phyloP scores from a whole-genome alignment of 2,797 vertebrate species.

The Coregonus suidteri region DNA sequence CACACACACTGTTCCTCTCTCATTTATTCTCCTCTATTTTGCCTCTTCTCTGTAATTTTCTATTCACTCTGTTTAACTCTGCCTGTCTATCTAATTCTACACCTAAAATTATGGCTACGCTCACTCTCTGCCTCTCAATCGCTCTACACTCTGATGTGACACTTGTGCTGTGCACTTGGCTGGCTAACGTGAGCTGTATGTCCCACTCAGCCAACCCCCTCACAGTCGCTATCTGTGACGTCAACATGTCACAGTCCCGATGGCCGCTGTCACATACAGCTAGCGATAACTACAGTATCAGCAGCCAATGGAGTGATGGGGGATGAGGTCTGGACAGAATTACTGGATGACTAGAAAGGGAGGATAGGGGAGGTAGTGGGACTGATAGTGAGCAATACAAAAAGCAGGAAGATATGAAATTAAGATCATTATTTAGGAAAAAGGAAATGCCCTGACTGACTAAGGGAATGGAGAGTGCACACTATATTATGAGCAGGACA shows the following conservation, averaged over 20 bases:
- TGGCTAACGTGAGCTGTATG: slow-evolving; percentile 37
- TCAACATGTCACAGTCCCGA: slow-evolving; percentile 40
- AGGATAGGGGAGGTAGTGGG: background rate
- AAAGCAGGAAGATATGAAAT: background rate
- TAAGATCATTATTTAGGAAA: background rate
- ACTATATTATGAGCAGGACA: no score
- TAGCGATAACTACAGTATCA: slow-evolving; percentile 37
- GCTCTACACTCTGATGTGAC: slow-evolving; percentile 37
- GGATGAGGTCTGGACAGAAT: background rate
- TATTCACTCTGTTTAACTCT: background rate
- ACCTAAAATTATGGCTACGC: background rate
- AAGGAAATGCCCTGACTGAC: background rate
- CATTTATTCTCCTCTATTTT: background rate
- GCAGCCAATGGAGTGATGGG: background rate
- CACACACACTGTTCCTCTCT: background rate
- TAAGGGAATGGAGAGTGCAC: background rate
- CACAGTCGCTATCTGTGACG: slow-evolving; percentile 48
- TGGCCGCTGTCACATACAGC: slow-evolving; percentile 40
- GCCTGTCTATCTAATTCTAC: background rate
- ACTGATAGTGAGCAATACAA: background rate
- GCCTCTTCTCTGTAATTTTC: background rate
- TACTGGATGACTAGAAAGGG: slow-evolving; percentile 4
- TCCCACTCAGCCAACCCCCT: slow-evolving; percentile 44
- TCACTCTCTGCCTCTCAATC: slow-evolving; percentile 8
- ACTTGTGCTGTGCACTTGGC: slow-evolving; percentile 27